phyloP scores from a whole-genome alignment of 2,113 vertebrate species.

The Poeciliopsis occidentalis region DNA sequence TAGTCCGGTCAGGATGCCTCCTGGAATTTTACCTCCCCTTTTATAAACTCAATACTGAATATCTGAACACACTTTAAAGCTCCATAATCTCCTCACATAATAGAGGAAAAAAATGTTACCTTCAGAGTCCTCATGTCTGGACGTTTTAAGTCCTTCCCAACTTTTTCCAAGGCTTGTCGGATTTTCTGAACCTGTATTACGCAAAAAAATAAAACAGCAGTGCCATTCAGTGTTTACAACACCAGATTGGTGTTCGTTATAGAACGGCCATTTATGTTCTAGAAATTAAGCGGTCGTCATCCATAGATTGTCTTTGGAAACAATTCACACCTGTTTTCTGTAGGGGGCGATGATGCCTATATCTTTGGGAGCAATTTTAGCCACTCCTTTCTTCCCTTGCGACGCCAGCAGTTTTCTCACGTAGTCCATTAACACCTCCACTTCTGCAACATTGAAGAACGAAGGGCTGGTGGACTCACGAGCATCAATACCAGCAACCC shows the following conservation, averaged over 20 bases:
- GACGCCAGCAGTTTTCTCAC: conserved; percentile 84
- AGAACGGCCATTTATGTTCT: background rate
- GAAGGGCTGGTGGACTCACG: conserved; percentile 90
- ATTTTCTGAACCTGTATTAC: conserved; percentile 90
- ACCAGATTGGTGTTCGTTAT: background rate
- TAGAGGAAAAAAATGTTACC: conserved; percentile 67
- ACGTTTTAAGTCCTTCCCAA: conserved; percentile 71
- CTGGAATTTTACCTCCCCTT: too few relatives aligned
- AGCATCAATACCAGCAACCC: conserved; percentile 83
- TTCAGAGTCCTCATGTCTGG: conserved; percentile 81
- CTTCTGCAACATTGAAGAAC: conserved; percentile 90
- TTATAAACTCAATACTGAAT: background rate
- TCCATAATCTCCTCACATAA: background rate
- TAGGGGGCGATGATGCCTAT: conserved; percentile 94
- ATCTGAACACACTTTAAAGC: background rate
- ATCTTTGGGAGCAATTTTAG: conserved; percentile 78
- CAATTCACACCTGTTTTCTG: conserved; percentile 88
- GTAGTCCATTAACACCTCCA: conserved; percentile 83
- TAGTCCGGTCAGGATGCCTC: too few relatives aligned
- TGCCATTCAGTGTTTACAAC: background rate
- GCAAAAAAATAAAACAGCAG: conserved; percentile 2
- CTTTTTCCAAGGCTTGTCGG: conserved; percentile 77
- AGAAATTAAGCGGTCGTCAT: background rate
- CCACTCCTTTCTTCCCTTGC: conserved; percentile 75
- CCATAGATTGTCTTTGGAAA: background rate